Evolutionary conservation across 2,113 vertebrate genomes (phyloP), one percentile per base, ranked within the genome.

Genomic region (Neomonachus schauinslandi): DNA sequence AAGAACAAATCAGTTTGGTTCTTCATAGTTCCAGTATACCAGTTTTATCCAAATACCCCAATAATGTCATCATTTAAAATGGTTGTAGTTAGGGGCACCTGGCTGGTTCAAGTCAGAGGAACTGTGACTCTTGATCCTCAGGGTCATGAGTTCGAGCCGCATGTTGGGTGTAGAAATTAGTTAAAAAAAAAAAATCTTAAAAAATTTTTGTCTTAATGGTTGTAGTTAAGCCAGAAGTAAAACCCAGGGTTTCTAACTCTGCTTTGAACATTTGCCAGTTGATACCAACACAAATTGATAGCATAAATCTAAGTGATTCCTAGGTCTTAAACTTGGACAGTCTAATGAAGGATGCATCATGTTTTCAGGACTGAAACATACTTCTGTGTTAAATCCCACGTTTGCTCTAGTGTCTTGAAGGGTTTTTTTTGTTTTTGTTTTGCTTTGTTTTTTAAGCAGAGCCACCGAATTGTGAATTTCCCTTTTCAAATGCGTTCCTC

Each of bases 381-480:
- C 39, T 94, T 94, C 61, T 80, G 0, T 85, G 36, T 93, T 90
- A 95, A 94, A 55, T 5, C 1, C 12, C 36, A 46, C 63, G 72
- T 86, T 84, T 83, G 28, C 82, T 88, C 94, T 93, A 31, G 89
- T 91, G 51, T 91, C 49, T 57, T 87, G 24, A 71, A 55, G 28
- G 1, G 39, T 1, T 39, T 79, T 11, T 51, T 51, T 88, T 86
- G 39, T 39, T 46, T 63, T 92, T 81, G 10, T 36, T 79, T 57
- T 93, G 24, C 81, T 93, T 87, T 86, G 46, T 67, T 46, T 69
- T 95, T 85, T 92, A 96, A 97, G 53, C 26, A 65, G 83, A 57
- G 87, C 71, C 55, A 63, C 81, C 97, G 76, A 93, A 86, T 95
- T 94, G 79, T 95, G 57, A 61, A 89, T 88, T 94, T 93, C 21